These are phyloP conservation scores for Polietes domitor DNA, from an alignment of 2,888 invertebrate species.

Conservation along the genomic window DNA sequence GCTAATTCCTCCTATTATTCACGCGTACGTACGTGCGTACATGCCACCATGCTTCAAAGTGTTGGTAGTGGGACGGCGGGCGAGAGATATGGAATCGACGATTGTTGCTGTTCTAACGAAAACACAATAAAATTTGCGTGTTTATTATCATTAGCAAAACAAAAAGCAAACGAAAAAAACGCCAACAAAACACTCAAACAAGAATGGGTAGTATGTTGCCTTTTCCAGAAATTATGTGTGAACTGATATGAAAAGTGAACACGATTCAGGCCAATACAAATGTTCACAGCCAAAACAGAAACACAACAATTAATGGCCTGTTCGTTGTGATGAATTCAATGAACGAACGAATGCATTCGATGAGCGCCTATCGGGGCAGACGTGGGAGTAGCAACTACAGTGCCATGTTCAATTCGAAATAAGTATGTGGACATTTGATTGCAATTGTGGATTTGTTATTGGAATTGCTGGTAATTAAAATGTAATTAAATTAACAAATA, in stretches of 20 bases:
- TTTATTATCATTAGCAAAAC: conserved; percentile 40
- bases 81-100: background rate
- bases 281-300: background rate
- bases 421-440: too few species aligned
- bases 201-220: background rate
- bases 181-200: too few species aligned
- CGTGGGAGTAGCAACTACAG: too few species aligned
- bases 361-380: too few species aligned
- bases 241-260: conserved; percentile 32
- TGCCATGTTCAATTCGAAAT: too few species aligned
- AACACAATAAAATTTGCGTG: conserved; percentile 47
- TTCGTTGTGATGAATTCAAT: too few species aligned
- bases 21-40: too few species aligned
- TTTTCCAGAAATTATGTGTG: conserved; percentile 43
- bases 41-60: background rate
- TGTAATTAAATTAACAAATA: too few species aligned
- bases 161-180: conserved; percentile 1
- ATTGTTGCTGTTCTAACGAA: conserved; percentile 3
- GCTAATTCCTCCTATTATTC: background rate
- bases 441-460: too few species aligned
- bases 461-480: too few species aligned
- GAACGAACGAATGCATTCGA: too few species aligned
- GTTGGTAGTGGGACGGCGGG: background rate
- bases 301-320: too few species aligned
- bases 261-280: background rate